A percentile compares a stretch with the other conserved stretches of the same genome.
Conservation (phyloP, 2,797 vertebrate species). For the Sphenodon punctatus region DNA sequence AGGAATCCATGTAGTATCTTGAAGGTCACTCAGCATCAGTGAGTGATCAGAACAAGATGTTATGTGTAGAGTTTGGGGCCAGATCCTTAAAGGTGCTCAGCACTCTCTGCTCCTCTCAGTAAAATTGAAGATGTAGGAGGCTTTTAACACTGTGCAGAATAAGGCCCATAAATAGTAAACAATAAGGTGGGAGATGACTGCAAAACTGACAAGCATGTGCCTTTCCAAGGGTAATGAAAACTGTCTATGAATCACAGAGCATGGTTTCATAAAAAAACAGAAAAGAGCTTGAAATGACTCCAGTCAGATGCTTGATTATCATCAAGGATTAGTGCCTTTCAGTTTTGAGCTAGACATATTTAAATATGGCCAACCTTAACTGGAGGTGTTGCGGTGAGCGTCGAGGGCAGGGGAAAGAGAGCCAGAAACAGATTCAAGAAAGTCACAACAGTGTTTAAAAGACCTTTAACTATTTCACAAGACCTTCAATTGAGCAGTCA, state of each 20-base stretch:
- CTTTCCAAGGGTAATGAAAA: neutral
- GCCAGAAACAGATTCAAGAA: slow-evolving; percentile 13
- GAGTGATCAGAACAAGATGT: neutral
- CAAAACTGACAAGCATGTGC: neutral
- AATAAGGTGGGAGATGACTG: accelerated
- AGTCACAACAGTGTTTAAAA: neutral
- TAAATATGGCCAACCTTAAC: neutral
- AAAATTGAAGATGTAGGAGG: neutral
- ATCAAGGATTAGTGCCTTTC: neutral
- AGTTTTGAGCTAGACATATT: neutral
- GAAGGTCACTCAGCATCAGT: neutral
- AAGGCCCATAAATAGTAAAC: neutral
- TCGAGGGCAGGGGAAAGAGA: neutral
- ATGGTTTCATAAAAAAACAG: neutral
- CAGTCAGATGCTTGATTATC: neutral
- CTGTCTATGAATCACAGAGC: neutral
- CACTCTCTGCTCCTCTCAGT: accelerated
- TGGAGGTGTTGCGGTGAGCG: neutral
- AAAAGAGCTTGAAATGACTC: neutral
- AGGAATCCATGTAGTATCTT: neutral
- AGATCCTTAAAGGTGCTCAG: neutral
- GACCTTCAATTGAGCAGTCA: neutral
- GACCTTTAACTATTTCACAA: neutral
- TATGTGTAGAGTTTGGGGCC: neutral
- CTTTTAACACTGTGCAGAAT: neutral